Conservation (phyloP, 2,888 invertebrate genomes). For the Cosmia trapezina region DNA sequence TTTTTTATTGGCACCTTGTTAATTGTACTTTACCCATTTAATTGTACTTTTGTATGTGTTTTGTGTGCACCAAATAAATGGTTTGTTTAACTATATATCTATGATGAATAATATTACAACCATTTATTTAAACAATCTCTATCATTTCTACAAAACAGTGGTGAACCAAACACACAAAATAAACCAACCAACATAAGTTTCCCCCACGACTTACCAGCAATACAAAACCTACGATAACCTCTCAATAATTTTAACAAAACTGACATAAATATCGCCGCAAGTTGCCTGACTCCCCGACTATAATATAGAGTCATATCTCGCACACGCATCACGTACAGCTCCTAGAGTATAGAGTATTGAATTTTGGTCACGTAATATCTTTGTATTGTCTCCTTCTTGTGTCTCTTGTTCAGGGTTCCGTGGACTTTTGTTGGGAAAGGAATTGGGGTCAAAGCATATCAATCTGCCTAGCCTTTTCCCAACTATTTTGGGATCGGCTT, state of each 20-base stretch:
- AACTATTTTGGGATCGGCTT: no score
- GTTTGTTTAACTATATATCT: no score
- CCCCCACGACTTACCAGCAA: neutral
- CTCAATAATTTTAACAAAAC: constrained; percentile 49
- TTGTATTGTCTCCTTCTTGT: constrained; percentile 80
- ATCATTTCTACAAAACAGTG: neutral
- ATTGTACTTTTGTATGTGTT: no score
- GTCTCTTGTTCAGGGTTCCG: constrained; percentile 73
- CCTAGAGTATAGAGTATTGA: constrained; percentile 78
- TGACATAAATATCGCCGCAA: constrained; percentile 37
- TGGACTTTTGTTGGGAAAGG: neutral
- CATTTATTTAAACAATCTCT: neutral
- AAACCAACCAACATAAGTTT: neutral
- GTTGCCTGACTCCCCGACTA: constrained; percentile 58
- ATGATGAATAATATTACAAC: no score
- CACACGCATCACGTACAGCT: constrained; percentile 76
- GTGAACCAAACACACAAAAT: no score
- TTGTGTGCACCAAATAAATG: no score
- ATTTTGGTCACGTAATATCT: constrained; percentile 87
- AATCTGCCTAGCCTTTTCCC: no score
- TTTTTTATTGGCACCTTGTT: no score
- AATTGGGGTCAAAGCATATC: constrained; percentile 32
- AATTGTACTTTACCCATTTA: no score
- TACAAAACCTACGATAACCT: constrained; percentile 11
- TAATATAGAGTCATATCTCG: constrained; percentile 62